Evolutionary conservation across 2,888 invertebrate genomes (phyloP).

Genomic region (Unio pictorum): DNA sequence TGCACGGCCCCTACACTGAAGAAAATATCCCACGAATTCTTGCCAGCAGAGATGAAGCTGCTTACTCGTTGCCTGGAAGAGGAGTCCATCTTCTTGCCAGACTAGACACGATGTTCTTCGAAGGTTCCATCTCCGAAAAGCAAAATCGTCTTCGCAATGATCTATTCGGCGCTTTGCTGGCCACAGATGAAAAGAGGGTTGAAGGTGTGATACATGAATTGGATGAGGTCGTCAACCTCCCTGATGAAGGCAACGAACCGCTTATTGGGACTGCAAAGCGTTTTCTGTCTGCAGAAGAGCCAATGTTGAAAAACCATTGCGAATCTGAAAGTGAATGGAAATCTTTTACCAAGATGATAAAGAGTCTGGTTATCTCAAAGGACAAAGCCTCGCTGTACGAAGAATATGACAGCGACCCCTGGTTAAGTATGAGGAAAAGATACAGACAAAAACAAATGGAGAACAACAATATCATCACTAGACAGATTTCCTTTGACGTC

Average conservation of each 20-base stretch:
- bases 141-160: constrained; percentile 11
- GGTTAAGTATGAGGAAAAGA: constrained; percentile 31
- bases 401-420: constrained; percentile 42
- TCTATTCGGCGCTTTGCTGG: constrained; percentile 16
- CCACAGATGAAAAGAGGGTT: constrained; percentile 8
- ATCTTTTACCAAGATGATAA: neutral
- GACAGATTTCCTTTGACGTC: constrained; percentile 23
- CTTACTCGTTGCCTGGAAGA: no score
- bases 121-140: constrained; percentile 24
- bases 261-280: constrained; percentile 7
- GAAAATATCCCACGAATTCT: no score
- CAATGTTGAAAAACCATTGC: constrained; percentile 32
- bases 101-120: constrained; percentile 33
- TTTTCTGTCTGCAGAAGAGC: constrained; percentile 24
- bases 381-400: constrained; percentile 30
- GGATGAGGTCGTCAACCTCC: constrained; percentile 17
- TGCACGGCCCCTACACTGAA: constrained; percentile 3
- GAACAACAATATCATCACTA: constrained; percentile 7
- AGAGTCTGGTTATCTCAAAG: constrained; percentile 9
- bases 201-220: constrained; percentile 7
- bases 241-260: neutral
- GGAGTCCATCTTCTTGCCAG: no score
- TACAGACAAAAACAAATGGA: constrained; percentile 22
- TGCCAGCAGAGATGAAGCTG: no score
- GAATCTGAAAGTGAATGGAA: constrained; percentile 33